Evolutionary conservation across 92 coral and sea anemone genomes (phyloP).

Genomic region (Muricea muricata): DNA sequence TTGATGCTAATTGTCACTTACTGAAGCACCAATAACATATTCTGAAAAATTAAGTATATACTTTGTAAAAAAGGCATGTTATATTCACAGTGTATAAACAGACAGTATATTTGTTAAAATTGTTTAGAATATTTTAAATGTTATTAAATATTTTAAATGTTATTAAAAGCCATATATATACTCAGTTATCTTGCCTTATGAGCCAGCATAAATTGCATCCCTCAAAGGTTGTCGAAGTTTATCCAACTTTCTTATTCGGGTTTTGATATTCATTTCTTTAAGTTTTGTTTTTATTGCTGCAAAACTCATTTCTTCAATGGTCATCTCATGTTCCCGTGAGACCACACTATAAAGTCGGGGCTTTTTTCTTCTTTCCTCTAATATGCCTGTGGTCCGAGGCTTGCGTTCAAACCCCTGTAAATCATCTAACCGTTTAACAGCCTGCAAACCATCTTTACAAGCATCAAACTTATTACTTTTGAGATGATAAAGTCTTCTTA

Average conservation of each 20-base stretch:
- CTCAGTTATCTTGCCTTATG: not conserved
- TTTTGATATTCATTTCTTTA: not conserved
- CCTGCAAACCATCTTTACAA: not conserved
- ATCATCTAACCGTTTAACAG: conserved; percentile 19
- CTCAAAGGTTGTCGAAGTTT: conserved; percentile 17
- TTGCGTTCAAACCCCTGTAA: not conserved
- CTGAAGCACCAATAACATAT: not conserved
- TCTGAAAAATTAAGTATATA: conserved; percentile 4
- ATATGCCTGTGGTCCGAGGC: not conserved
- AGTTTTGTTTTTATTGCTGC: not conserved
- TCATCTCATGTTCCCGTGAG: not conserved
- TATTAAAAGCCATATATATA: not conserved
- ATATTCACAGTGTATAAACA: not conserved
- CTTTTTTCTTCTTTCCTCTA: not conserved
- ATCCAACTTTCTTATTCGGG: not conserved
- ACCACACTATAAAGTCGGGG: not conserved
- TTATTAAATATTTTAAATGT: not conserved
- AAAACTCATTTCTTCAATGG: not conserved
- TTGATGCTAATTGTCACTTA: not conserved
- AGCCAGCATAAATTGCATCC: not conserved
- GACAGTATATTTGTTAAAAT: too few relatives aligned
- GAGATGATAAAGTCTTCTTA: not conserved
- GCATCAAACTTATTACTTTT: conserved; percentile 22
- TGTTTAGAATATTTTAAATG: too few relatives aligned
- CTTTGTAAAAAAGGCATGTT: not conserved